Evolutionary conservation across 2,113 vertebrate species (phyloP).

Genomic region (Perca schrenkii): DNA sequence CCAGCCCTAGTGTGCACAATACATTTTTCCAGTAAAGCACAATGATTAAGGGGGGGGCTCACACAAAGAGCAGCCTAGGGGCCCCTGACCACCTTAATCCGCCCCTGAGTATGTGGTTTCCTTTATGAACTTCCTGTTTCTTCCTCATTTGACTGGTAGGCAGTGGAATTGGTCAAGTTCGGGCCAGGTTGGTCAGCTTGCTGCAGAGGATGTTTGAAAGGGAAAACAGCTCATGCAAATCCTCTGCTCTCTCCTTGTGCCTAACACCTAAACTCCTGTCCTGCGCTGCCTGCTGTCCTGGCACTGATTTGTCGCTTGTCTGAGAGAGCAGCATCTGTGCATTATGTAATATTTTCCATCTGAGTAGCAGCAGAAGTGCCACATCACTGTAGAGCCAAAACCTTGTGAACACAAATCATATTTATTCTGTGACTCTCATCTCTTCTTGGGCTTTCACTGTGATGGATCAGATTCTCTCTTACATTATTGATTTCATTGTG

Average conservation of each 20-base stretch:
- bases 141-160: conserved; percentile 72
- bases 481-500: conserved; percentile 8
- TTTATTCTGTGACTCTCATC: conserved; percentile 20
- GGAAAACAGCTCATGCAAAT: conserved; percentile 83
- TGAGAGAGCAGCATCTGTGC: conserved; percentile 41
- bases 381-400: conserved; percentile 27
- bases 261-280: conserved; percentile 60
- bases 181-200: conserved; percentile 21
- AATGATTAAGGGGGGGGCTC: too few relatives aligned
- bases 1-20: too few relatives aligned
- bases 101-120: conserved; percentile 14
- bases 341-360: conserved; percentile 61
- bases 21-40: too few relatives aligned
- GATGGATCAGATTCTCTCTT: background rate
- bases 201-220: conserved; percentile 77
- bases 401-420: conserved; percentile 20
- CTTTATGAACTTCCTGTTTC: conserved; percentile 32
- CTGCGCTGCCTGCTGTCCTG: conserved; percentile 33
- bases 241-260: conserved; percentile 38
- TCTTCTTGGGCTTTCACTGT: background rate
- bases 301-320: conserved; percentile 40
- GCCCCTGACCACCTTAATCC: too few relatives aligned
- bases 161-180: background rate
- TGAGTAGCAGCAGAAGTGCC: conserved; percentile 51
- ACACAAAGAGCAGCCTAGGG: too few relatives aligned